A percentile compares a stretch with the other conserved stretches of the same genome.
These are phyloP conservation scores for Andrena flavipes DNA, from an alignment of 2,888 invertebrate genomes.

Conservation along the genomic window DNA sequence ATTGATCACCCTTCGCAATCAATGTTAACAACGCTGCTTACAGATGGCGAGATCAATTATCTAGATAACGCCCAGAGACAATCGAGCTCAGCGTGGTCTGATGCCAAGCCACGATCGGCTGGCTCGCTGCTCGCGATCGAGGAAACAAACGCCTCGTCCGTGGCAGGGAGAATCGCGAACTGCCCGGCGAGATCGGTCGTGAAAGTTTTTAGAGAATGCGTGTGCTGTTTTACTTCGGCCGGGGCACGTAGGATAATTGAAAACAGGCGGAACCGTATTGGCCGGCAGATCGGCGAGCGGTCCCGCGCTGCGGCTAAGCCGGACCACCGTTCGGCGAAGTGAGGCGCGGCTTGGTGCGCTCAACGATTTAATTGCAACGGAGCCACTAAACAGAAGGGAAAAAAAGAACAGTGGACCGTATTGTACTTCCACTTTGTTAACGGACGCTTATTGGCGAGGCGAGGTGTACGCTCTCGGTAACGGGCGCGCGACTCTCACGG, in stretches of 20 bases:
- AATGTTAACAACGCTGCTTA: constrained; percentile 77
- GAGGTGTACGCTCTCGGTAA: constrained; percentile 38
- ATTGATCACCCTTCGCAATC: constrained; percentile 78
- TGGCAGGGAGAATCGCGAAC: not conserved
- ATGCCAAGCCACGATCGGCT: not conserved
- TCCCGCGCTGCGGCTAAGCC: not conserved
- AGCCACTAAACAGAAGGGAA: constrained; percentile 31
- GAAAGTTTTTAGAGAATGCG: constrained; percentile 59
- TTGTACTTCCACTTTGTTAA: constrained; percentile 60
- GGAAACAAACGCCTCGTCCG: constrained; percentile 6
- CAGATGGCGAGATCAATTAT: constrained; percentile 71
- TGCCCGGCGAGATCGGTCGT: constrained; percentile 29
- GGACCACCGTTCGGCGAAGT: not conserved
- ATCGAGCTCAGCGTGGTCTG: constrained; percentile 9
- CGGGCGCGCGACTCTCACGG: constrained; percentile 66
- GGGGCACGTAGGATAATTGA: constrained; percentile 30
- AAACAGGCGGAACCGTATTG: constrained; percentile 29
- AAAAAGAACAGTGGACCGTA: constrained; percentile 52
- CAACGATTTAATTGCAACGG: constrained; percentile 45
- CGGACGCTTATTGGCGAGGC: constrained; percentile 49
- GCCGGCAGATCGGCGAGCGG: constrained; percentile 7
- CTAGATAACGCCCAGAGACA: constrained; percentile 63
- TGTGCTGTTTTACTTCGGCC: constrained; percentile 20
- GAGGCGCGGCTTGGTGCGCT: not conserved
- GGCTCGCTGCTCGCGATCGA: not conserved